Conservation (phyloP, 2,888 invertebrate species). For the Pyralis farinalis region DNA sequence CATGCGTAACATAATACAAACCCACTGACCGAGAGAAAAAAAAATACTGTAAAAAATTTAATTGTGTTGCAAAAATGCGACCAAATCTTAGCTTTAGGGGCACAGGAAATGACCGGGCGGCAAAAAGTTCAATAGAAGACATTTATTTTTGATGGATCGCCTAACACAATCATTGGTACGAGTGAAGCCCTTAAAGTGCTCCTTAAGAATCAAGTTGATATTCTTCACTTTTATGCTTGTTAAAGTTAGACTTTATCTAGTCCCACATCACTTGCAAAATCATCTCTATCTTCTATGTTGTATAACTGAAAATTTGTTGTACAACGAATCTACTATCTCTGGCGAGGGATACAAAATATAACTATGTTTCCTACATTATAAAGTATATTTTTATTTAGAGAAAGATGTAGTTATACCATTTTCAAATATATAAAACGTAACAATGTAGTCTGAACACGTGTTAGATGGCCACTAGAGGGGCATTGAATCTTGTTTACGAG, state of each 20-base stretch:
- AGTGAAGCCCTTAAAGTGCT: constrained; percentile 69
- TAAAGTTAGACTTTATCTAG: constrained; percentile 25
- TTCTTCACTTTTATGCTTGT: constrained; percentile 61
- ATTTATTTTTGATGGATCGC: constrained; percentile 74
- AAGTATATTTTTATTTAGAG: not conserved
- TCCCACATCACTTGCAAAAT: not conserved
- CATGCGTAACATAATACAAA: constrained; percentile 61
- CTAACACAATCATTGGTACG: constrained; percentile 72
- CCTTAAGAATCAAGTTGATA: constrained; percentile 74
- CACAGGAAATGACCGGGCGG: constrained; percentile 72
- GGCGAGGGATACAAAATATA: not conserved
- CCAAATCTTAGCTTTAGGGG: constrained; percentile 51
- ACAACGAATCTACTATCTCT: no score
- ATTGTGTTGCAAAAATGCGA: constrained; percentile 67
- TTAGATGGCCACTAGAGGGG: constrained; percentile 68
- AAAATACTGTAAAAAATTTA: constrained; percentile 48
- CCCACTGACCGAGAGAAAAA: constrained; percentile 68
- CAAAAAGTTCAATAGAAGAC: constrained; percentile 70
- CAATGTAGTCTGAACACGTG: constrained; percentile 63
- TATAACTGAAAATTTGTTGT: not conserved
- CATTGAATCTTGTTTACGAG: constrained; percentile 57
- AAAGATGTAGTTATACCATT: not conserved
- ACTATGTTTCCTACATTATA: not conserved
- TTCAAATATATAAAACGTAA: constrained; percentile 6
- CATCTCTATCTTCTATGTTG: not conserved